Conservation (phyloP, 2,888 invertebrate genomes). For the Clitarchus hookeri region DNA sequence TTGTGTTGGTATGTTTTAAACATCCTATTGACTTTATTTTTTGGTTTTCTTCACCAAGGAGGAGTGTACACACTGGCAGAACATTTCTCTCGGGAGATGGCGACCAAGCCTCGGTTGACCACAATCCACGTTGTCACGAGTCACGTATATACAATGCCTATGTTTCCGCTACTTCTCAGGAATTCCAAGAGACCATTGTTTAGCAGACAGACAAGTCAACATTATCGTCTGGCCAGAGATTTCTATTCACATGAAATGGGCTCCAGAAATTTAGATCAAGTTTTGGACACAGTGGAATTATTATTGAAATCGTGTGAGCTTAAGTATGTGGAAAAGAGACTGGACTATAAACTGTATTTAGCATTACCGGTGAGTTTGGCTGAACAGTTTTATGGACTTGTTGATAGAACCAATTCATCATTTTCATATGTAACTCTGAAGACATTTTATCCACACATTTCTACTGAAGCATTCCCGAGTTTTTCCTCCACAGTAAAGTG, state of each 20-base stretch:
- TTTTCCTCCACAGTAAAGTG: constrained; percentile 56
- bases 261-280: constrained; percentile 61
- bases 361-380: constrained; percentile 72
- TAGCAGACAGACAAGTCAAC: constrained; percentile 33
- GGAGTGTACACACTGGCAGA: constrained; percentile 72
- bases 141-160: constrained; percentile 75
- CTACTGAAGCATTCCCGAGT: constrained; percentile 71
- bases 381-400: constrained; percentile 59
- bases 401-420: constrained; percentile 48
- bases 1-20: constrained; percentile 70
- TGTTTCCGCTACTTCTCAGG: constrained; percentile 71
- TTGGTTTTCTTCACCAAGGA: constrained; percentile 88
- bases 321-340: constrained; percentile 57
- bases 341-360: constrained; percentile 69
- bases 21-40: constrained; percentile 70
- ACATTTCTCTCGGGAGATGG: constrained; percentile 65
- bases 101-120: constrained; percentile 57
- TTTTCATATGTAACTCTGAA: constrained; percentile 41
- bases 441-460: constrained; percentile 76
- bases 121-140: constrained; percentile 75
- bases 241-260: constrained; percentile 76
- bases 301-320: constrained; percentile 64
- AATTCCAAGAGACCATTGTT: constrained; percentile 54
- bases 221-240: constrained; percentile 65
- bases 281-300: constrained; percentile 62